Evolutionary conservation across 92 coral and sea anemone genomes (phyloP), one percentile per base, ranked within the genome.

Genomic region (Muricea muricata): DNA sequence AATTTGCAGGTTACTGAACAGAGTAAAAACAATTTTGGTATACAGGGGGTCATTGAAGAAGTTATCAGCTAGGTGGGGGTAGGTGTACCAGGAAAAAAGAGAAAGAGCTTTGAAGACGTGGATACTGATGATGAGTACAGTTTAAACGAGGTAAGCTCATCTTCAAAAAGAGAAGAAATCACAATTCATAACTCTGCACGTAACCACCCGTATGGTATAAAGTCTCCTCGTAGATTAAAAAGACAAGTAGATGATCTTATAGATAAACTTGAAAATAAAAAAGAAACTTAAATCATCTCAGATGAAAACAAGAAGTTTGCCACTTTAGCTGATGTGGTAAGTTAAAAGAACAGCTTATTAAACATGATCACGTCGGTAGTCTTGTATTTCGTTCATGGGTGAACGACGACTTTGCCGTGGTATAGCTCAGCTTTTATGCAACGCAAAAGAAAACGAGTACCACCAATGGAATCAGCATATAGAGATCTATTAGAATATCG

Each of bases 191-290:
- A 34, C 6, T 12, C 7, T 71, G 39, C 50, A 34, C 50, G 30
- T 71, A 54, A 71, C 45, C 79, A 73, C 58, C 18, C 79, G 23
- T 73, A 73, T 40, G 1, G 5, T 26, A 29, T 45, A 30, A 12
- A 71, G 23, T 71, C 78, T 39, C 78, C 78, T 37, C 78, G 78
- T 71, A 71, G 78, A 71, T 31, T 71, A 54, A 71, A 32, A n/a
- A 31, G 48, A 32, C 78, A 71, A 52, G 31, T 71, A 3, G 48
- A 71, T 68, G 75, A 68, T 68, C 75, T 68, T 68, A 45, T 68
- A 29, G 45, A 8, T 5, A 68, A 68, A 68, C 30, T 52, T 31
- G 24, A 32, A 35, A 33, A 46, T 71, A 9, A 20, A 71, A 28
- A 71, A 71, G 47, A 71, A 31, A 12, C 14, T 45, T 3, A 45